A percentile compares a stretch with the other conserved stretches of the same genome.
Conservation (phyloP, 2,888 invertebrate genomes). For the Clunio marinus region DNA sequence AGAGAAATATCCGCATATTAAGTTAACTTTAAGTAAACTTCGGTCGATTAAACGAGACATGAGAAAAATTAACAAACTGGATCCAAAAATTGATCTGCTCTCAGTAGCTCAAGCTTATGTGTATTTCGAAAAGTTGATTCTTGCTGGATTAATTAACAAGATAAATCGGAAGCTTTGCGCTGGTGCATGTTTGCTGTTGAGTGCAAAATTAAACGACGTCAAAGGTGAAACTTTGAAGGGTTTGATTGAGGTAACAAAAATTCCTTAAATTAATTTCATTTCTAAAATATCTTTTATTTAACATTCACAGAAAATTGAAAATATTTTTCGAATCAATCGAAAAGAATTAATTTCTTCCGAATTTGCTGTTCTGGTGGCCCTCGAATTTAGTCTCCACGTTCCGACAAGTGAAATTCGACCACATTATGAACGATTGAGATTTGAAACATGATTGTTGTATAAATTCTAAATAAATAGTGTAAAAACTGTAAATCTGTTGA, state of each 20-base stretch:
- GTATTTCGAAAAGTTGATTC: constrained; percentile 95
- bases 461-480: too few relatives aligned
- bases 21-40: constrained; percentile 90
- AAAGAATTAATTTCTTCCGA: constrained; percentile 88
- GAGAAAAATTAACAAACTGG: constrained; percentile 83
- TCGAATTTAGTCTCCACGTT: constrained; percentile 91
- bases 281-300: constrained; percentile 26
- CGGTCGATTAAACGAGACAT: constrained; percentile 96
- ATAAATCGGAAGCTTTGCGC: constrained; percentile 93
- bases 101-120: constrained; percentile 96
- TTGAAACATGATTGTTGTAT: constrained; percentile 26
- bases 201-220: constrained; percentile 95
- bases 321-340: constrained; percentile 80
- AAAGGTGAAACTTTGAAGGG: constrained; percentile 83
- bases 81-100: constrained; percentile 77
- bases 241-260: constrained; percentile 71
- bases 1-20: constrained; percentile 91
- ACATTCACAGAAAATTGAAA: constrained; percentile 76
- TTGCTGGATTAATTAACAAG: constrained; percentile 88
- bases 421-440: constrained; percentile 80
- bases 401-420: constrained; percentile 89
- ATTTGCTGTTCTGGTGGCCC: constrained; percentile 88
- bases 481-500: too few relatives aligned
- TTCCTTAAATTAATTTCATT: constrained; percentile 1
- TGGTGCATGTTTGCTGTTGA: constrained; percentile 87